These are phyloP conservation scores for Zygogramma bicolorata DNA, from an alignment of 2,888 invertebrate genomes.

Conservation along the genomic window DNA sequence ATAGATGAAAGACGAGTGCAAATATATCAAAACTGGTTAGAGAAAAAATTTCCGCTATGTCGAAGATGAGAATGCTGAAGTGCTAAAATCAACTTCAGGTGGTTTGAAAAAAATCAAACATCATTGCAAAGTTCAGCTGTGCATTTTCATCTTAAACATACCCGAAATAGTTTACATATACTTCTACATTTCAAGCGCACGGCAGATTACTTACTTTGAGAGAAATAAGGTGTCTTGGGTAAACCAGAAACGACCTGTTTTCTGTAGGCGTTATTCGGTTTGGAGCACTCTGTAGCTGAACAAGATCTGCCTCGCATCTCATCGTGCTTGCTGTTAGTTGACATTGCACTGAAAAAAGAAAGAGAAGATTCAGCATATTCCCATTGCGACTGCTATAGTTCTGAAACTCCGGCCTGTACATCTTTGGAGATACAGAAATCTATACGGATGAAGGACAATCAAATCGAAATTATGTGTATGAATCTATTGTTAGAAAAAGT, in stretches of 20 bases:
- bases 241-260: constrained; percentile 30
- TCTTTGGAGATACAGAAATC: too few relatives aligned
- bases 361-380: constrained; percentile 43
- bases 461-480: too few relatives aligned
- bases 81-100: neutral
- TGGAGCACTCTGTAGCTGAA: constrained; percentile 79
- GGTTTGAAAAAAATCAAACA: neutral
- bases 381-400: too few relatives aligned
- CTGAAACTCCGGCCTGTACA: too few relatives aligned
- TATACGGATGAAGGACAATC: too few relatives aligned
- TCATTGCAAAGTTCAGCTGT: neutral
- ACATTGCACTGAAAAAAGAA: constrained; percentile 74
- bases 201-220: constrained; percentile 49
- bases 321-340: constrained; percentile 71
- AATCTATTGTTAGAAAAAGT: too few relatives aligned
- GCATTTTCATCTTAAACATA: neutral
- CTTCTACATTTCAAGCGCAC: neutral
- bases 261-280: constrained; percentile 74
- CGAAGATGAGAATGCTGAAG: neutral
- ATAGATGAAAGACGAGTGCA: neutral
- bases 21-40: neutral
- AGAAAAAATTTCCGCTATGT: neutral
- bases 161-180: neutral
- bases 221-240: constrained; percentile 41
- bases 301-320: constrained; percentile 77